Conservation (phyloP, 1,140 invertebrate genomes). For the Drepana arcuata region DNA sequence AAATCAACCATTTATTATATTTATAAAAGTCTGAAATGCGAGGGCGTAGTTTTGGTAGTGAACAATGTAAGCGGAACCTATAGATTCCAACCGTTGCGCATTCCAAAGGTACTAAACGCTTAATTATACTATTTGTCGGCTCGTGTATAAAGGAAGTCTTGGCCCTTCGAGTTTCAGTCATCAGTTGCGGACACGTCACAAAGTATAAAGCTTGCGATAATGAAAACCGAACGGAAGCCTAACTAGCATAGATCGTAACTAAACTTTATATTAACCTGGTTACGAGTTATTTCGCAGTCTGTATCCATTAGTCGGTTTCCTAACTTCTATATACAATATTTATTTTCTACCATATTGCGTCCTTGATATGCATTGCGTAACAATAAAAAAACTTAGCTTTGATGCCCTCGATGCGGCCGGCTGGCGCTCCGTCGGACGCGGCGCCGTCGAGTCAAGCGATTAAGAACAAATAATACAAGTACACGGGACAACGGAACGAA, state of each 20-base stretch:
- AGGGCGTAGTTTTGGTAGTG: slow-evolving; percentile 51
- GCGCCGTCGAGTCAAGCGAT: slow-evolving; percentile 61
- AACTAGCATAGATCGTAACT: slow-evolving; percentile 66
- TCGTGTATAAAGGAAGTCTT: slow-evolving; percentile 49
- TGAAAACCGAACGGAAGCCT: slow-evolving; percentile 61
- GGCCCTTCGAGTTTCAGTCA: slow-evolving; percentile 65
- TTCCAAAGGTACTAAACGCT: too few species aligned
- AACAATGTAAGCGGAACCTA: too few species aligned
- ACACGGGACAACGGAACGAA: slow-evolving; percentile 47
- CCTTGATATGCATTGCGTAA: slow-evolving; percentile 71
- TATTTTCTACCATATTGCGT: slow-evolving; percentile 72
- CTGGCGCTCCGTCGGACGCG: slow-evolving; percentile 19
- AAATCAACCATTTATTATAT: slow-evolving; percentile 50
- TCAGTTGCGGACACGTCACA: slow-evolving; percentile 64
- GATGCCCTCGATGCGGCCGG: slow-evolving; percentile 54
- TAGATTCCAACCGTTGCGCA: too few species aligned
- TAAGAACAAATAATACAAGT: slow-evolving; percentile 55
- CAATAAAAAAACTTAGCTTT: slow-evolving; percentile 71
- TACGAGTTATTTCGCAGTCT: slow-evolving; percentile 63
- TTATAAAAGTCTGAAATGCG: slow-evolving; percentile 61
- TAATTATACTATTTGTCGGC: slow-evolving; percentile 21
- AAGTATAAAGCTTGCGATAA: slow-evolving; percentile 65
- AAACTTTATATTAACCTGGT: slow-evolving; percentile 63
- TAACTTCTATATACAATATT: slow-evolving; percentile 69
- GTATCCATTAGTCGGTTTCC: slow-evolving; percentile 54